Percentiles rank a stretch among this genome's conserved stretches.
Evolutionary conservation across 64 coral and sea anemone species (phyloP).

Genomic region (Astreopora myriophthalma): DNA sequence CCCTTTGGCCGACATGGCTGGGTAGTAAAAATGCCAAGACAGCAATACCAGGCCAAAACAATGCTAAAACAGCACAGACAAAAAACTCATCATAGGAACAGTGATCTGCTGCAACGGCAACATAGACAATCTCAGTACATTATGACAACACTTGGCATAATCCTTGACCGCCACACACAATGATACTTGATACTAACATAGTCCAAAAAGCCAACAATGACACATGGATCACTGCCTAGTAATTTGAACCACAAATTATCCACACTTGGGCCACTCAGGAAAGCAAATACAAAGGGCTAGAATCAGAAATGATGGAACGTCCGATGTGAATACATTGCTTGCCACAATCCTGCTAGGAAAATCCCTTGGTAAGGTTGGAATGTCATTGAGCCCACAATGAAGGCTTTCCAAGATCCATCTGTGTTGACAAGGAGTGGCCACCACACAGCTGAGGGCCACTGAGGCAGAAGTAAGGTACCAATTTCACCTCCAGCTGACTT

Average conservation of each 20-base stretch:
- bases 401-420: slow-evolving; percentile 37
- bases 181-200: slow-evolving; percentile 4
- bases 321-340: slow-evolving; percentile 29
- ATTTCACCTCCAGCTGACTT: neutral
- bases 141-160: neutral
- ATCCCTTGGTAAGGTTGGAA: slow-evolving; percentile 46
- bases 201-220: neutral
- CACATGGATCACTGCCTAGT: neutral
- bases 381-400: neutral
- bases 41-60: neutral
- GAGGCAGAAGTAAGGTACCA: slow-evolving; percentile 9
- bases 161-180: slow-evolving; percentile 12
- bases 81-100: neutral
- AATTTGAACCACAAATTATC: neutral
- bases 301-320: slow-evolving; percentile 22
- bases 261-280: neutral
- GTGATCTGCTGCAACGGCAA: neutral
- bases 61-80: neutral
- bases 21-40: neutral
- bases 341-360: slow-evolving; percentile 43
- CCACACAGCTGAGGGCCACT: slow-evolving; percentile 55
- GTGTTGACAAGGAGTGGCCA: slow-evolving; percentile 19
- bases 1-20: neutral
- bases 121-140: neutral
- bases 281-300: slow-evolving; percentile 20